Evolutionary conservation across 2,888 invertebrate genomes (phyloP).

Genomic region (Pterobdella sp.): DNA sequence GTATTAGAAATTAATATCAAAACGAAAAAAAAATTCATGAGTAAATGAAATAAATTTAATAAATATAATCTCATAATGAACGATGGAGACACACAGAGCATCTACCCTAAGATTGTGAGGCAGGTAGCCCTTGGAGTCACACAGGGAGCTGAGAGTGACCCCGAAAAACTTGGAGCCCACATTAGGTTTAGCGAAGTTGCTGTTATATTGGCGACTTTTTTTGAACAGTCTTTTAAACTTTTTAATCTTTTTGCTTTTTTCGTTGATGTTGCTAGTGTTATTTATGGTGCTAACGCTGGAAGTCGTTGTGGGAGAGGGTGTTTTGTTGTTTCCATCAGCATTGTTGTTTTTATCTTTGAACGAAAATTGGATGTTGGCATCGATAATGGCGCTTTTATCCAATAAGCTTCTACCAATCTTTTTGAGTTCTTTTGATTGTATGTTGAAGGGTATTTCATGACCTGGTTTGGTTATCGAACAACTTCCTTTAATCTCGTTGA

Average conservation of each 20-base stretch:
- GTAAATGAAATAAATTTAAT: too few species aligned
- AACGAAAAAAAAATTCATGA: too few species aligned
- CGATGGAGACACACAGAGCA: too few species aligned
- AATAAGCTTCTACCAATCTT: neutral
- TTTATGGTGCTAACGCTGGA: neutral
- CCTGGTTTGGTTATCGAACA: too few species aligned
- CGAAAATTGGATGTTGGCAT: neutral
- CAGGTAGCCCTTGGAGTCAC: neutral
- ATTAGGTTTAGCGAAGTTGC: neutral
- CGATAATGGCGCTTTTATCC: slow-evolving; percentile 15
- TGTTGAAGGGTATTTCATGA: slow-evolving; percentile 26
- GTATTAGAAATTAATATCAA: too few species aligned
- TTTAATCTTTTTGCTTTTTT: neutral
- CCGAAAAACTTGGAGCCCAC: neutral
- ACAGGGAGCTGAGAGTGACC: neutral
- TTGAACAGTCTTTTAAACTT: neutral
- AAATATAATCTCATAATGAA: too few species aligned
- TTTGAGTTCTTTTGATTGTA: slow-evolving; percentile 22
- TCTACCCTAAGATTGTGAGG: neutral
- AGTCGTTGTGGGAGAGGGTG: too few species aligned
- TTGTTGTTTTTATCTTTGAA: neutral
- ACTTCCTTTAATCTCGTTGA: too few species aligned
- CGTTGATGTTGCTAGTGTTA: neutral
- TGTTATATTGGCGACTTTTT: neutral
- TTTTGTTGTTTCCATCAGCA: neutral